Conservation (phyloP, 2,888 invertebrate species). For the Helleia helle region DNA sequence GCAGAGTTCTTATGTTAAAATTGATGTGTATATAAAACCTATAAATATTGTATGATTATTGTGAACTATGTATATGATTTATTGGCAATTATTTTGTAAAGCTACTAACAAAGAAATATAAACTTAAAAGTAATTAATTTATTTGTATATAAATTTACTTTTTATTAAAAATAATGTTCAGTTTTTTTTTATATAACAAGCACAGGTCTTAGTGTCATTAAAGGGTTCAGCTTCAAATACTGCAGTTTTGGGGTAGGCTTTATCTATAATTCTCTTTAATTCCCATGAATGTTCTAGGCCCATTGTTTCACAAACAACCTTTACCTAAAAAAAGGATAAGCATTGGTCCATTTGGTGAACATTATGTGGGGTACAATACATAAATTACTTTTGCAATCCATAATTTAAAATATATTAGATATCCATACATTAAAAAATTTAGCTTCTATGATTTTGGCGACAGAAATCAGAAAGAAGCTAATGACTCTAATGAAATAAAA, state of each 20-base stretch:
- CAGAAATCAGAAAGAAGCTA: too few species aligned
- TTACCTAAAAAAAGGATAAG: constrained; percentile 80
- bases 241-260: constrained; percentile 38
- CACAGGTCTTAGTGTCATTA: constrained; percentile 47
- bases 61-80: not conserved
- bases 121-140: not conserved
- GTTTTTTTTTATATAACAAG: constrained; percentile 37
- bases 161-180: too few species aligned
- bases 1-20: constrained; percentile 3
- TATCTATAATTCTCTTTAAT: constrained; percentile 48
- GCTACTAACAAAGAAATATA: not conserved
- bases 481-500: too few species aligned
- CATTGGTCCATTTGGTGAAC: too few species aligned
- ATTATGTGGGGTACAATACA: too few species aligned
- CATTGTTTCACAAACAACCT: constrained; percentile 87
- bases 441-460: too few species aligned
- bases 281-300: constrained; percentile 81
- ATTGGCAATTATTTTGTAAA: not conserved
- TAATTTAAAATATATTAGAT: too few species aligned
- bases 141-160: too few species aligned
- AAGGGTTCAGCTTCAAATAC: constrained; percentile 55
- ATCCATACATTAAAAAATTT: too few species aligned
- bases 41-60: constrained; percentile 6
- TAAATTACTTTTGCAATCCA: too few species aligned
- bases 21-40: constrained; percentile 3